phyloP scores from a whole-genome alignment of 2,113 vertebrate genomes.

The Phocoena phocoena region DNA sequence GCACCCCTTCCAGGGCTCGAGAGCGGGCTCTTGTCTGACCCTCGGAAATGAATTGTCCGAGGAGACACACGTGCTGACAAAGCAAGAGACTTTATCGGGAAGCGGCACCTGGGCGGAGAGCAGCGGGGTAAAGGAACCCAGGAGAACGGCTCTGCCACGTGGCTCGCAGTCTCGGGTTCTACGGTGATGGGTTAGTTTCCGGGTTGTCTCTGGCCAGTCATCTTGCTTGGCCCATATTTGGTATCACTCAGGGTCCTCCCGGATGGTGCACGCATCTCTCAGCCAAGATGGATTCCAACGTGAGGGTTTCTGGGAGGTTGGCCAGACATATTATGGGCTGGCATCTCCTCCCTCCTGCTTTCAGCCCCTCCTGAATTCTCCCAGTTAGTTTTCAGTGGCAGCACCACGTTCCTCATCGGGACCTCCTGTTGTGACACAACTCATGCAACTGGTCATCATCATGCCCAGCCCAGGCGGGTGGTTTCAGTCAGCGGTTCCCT shows the following conservation, averaged over 20 bases:
- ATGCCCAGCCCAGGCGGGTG: neutral
- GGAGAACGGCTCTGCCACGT: accelerated
- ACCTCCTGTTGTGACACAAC: neutral
- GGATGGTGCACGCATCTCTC: neutral
- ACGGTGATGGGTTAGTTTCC: neutral
- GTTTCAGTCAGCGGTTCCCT: neutral
- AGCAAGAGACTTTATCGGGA: neutral
- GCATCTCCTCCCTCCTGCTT: neutral
- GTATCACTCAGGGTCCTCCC: neutral
- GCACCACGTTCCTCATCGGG: neutral
- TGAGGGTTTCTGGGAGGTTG: neutral
- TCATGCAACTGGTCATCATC: neutral
- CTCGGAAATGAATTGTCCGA: neutral
- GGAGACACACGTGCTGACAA: neutral
- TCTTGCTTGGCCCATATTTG: neutral
- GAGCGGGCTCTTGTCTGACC: neutral
- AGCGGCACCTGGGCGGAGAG: accelerated
- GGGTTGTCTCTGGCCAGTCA: neutral
- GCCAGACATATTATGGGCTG: neutral
- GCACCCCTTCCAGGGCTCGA: neutral
- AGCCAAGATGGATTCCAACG: neutral
- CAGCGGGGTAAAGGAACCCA: accelerated
- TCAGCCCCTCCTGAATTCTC: neutral
- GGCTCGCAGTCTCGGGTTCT: accelerated
- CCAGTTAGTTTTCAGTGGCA: neutral